Conservation (phyloP, 1,140 invertebrate species). For the Ptiloglossa arizonensis region DNA sequence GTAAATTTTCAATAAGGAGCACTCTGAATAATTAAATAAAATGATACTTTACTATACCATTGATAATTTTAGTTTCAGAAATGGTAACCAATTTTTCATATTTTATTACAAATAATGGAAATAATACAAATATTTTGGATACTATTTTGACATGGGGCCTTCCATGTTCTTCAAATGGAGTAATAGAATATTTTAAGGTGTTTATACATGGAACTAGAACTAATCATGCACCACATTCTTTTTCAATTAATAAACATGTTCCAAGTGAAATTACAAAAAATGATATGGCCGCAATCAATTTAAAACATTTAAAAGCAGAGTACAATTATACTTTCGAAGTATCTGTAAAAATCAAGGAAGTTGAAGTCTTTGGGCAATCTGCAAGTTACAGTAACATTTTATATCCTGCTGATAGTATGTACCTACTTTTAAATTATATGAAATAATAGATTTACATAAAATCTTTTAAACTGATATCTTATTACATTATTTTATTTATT, state of each 20-base stretch:
- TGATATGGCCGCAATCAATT: constrained; percentile 56
- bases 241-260: constrained; percentile 28
- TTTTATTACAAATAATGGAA: constrained; percentile 39
- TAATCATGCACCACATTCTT: constrained; percentile 37
- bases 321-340: constrained; percentile 72
- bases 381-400: constrained; percentile 20
- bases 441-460: too few species aligned
- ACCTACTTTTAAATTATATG: constrained; percentile 1
- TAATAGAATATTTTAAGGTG: constrained; percentile 68
- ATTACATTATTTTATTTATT: background rate
- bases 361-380: constrained; percentile 49
- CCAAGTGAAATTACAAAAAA: constrained; percentile 46
- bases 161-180: constrained; percentile 70
- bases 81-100: constrained; percentile 64
- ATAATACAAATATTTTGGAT: constrained; percentile 65
- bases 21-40: background rate
- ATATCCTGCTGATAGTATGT: constrained; percentile 76
- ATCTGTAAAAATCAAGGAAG: constrained; percentile 56
- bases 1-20: constrained; percentile 43
- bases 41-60: constrained; percentile 16
- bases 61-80: constrained; percentile 64
- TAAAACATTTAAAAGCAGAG: constrained; percentile 66
- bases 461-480: too few species aligned
- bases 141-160: constrained; percentile 69
- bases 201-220: constrained; percentile 59